Percentiles rank a stretch among this genome's conserved stretches.
phyloP scores from a whole-genome alignment of 2,113 vertebrate genomes.

The Hemiscyllium ocellatum region DNA sequence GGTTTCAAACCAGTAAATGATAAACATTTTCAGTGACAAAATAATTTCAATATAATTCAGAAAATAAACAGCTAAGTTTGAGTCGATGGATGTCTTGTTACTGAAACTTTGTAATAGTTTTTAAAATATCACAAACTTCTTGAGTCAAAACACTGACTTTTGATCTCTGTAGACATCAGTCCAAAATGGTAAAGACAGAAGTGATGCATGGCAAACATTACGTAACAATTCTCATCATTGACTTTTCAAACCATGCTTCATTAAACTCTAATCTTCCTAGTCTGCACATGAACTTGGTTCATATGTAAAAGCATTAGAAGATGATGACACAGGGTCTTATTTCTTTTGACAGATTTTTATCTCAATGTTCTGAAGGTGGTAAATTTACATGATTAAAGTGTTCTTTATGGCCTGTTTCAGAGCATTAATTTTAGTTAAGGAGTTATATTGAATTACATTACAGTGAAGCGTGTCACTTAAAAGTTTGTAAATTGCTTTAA shows the following conservation, averaged over 20 bases:
- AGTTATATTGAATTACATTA: background rate
- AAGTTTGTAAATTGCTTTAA: background rate
- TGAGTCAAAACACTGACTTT: background rate
- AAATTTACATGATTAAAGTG: background rate
- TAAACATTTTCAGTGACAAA: background rate
- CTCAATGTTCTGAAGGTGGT: background rate
- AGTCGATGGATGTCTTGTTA: background rate
- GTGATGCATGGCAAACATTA: background rate
- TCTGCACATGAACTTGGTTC: background rate
- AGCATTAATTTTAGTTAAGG: background rate
- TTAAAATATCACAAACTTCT: slow-evolving; percentile 3
- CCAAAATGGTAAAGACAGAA: background rate
- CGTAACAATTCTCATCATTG: background rate
- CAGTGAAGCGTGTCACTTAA: background rate
- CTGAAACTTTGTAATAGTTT: background rate
- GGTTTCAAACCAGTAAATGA: background rate
- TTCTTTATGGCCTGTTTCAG: background rate
- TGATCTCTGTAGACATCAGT: background rate
- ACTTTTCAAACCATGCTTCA: slow-evolving; percentile 16
- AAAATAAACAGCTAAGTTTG: background rate
- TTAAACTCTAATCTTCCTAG: slow-evolving; percentile 11
- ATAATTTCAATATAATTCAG: background rate
- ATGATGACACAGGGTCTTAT: background rate
- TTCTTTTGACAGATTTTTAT: background rate
- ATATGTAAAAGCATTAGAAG: background rate